phyloP scores from a whole-genome alignment of 2,888 invertebrate species.

The Archips crataeganus region DNA sequence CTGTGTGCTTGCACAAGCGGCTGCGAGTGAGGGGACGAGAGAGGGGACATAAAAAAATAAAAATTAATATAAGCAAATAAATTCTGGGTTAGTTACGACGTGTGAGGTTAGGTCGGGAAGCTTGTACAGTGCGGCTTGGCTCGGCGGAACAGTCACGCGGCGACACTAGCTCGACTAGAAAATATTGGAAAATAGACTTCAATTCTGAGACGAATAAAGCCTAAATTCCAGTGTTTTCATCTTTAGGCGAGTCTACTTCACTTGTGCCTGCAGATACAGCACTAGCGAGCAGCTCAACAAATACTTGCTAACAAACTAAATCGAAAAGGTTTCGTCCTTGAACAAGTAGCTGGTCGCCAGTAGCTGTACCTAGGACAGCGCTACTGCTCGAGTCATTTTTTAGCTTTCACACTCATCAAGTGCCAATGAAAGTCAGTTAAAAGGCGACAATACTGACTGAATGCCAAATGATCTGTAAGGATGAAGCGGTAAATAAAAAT shows the following conservation, averaged over 20 bases:
- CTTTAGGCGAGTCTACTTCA: not conserved
- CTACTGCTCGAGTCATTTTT: not conserved
- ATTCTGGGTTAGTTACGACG: slow-evolving; percentile 46
- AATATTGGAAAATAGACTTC: not conserved
- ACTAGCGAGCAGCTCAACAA: not conserved
- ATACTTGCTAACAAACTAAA: not conserved
- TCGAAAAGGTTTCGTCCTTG: not conserved
- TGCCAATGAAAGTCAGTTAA: not conserved
- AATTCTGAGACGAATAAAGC: too few relatives aligned
- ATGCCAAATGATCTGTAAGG: slow-evolving; percentile 2
- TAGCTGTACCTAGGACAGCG: not conserved
- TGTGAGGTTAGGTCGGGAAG: slow-evolving; percentile 25
- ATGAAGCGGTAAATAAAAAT: slow-evolving; percentile 8
- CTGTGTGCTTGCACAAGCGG: slow-evolving; percentile 61
- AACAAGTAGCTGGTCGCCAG: not conserved
- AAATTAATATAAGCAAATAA: slow-evolving; percentile 66
- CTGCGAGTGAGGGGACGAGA: slow-evolving; percentile 45
- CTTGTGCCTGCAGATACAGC: not conserved
- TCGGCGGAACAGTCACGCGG: not conserved
- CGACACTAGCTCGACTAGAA: not conserved
- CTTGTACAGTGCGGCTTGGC: slow-evolving; percentile 6
- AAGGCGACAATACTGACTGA: not conserved
- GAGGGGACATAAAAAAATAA: slow-evolving; percentile 57
- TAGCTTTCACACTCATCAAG: not conserved
- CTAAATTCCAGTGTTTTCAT: too few relatives aligned